Percentiles rank a stretch among this genome's conserved stretches.
phyloP scores from a whole-genome alignment of 2,113 vertebrate genomes.

The Rhynchomys soricoides region DNA sequence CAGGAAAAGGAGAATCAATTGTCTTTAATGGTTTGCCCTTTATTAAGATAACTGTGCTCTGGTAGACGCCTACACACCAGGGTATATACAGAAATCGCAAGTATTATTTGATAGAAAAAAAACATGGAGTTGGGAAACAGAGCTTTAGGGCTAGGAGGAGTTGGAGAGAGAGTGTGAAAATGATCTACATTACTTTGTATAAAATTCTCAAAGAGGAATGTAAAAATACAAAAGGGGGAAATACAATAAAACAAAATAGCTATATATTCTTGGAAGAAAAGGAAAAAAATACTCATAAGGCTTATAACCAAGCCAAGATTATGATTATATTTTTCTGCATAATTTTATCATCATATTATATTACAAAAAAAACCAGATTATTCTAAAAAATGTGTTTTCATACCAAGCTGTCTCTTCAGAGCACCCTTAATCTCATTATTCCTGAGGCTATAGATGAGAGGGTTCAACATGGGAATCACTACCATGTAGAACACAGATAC shows the following conservation, averaged over 20 bases:
- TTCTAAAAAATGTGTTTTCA: constrained; percentile 18
- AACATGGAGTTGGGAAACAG: neutral
- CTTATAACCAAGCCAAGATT: neutral
- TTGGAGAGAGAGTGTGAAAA: neutral
- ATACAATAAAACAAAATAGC: neutral
- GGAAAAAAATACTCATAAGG: neutral
- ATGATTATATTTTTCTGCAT: neutral
- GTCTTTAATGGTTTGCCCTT: neutral
- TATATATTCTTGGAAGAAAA: neutral
- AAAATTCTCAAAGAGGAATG: neutral
- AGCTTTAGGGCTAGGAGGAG: neutral
- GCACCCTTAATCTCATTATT: constrained; percentile 63
- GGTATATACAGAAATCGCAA: neutral
- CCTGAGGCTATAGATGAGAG: constrained; percentile 71
- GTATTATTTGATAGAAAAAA: neutral
- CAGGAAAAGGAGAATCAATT: neutral
- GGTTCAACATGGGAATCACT: too few relatives aligned
- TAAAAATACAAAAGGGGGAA: neutral
- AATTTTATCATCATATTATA: neutral
- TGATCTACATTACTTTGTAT: neutral
- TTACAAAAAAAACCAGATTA: neutral
- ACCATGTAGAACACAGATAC: too few relatives aligned
- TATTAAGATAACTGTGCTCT: neutral
- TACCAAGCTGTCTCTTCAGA: constrained; percentile 38
- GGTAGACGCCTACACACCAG: neutral